A percentile compares a stretch with the other conserved stretches of the same genome.
These are phyloP conservation scores for Leptocoma aspasia DNA, from an alignment of 2,113 vertebrate species.

Conservation along the genomic window DNA sequence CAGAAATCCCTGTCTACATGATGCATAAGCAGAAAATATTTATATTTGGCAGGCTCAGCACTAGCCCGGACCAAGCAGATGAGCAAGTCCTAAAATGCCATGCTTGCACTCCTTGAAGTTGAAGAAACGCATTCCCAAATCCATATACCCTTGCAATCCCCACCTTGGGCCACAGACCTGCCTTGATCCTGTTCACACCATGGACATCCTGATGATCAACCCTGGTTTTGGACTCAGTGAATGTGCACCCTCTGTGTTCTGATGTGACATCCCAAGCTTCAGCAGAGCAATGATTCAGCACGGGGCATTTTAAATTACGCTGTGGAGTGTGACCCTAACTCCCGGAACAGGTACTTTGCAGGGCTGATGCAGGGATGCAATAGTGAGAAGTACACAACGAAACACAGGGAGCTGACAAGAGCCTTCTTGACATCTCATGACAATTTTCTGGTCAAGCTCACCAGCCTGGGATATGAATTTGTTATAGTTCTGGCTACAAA, in stretches of 20 bases:
- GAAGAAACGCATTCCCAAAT: not conserved
- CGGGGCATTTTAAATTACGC: accelerated
- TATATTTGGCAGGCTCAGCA: slow-evolving; percentile 13
- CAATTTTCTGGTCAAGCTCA: not conserved
- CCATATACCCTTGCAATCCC: accelerated
- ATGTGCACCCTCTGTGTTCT: not conserved
- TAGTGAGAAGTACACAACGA: not conserved
- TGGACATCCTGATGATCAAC: accelerated
- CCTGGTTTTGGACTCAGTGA: not conserved
- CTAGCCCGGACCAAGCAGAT: not conserved
- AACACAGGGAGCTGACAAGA: not conserved
- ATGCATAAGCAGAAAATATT: slow-evolving; percentile 1
- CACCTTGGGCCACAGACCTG: not conserved
- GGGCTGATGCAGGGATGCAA: not conserved
- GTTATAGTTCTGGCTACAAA: not conserved
- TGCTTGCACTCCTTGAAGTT: accelerated
- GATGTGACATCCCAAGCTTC: not conserved
- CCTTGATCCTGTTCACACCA: not conserved
- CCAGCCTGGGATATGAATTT: not conserved
- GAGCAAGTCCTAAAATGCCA: not conserved
- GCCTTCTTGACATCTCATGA: not conserved
- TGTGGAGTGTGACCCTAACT: not conserved
- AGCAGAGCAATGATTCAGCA: not conserved
- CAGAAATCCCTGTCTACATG: not conserved
- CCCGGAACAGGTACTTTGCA: not conserved